phyloP scores from a whole-genome alignment of 2,797 vertebrate genomes.

The Sebastes itinus region DNA sequence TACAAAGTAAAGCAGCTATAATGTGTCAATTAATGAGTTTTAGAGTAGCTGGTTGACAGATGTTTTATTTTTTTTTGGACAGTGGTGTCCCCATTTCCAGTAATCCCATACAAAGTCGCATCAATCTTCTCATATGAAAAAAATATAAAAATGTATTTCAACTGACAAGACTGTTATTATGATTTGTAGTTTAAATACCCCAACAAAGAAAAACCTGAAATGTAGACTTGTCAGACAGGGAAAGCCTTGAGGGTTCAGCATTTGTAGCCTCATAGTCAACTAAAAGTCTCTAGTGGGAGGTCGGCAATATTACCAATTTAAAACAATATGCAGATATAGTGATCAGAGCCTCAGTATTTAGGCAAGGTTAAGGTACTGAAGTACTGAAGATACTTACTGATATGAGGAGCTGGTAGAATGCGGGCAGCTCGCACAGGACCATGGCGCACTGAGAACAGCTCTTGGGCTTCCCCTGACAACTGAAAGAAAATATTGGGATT shows the following conservation, averaged over 20 bases:
- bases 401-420: conserved; percentile 92
- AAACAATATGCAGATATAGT: background rate
- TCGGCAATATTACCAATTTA: background rate
- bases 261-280: background rate
- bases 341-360: background rate
- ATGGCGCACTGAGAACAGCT: conserved; percentile 95
- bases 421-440: conserved; percentile 92
- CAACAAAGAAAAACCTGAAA: background rate
- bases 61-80: too few relatives aligned
- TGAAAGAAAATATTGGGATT: conserved; percentile 63
- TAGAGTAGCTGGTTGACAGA: background rate
- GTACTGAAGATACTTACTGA: conserved; percentile 86
- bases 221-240: background rate
- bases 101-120: background rate
- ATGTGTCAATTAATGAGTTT: background rate
- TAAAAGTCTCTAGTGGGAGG: background rate
- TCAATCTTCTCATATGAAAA: background rate
- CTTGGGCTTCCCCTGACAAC: conserved; percentile 96
- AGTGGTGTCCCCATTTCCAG: background rate
- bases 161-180: background rate
- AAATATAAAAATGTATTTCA: background rate
- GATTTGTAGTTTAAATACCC: background rate
- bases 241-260: background rate
- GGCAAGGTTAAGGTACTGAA: background rate
- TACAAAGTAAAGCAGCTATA: background rate